Base-by-base conservation (phyloP, 2,113 vertebrate genomes). In the Otis tarda region DNA sequence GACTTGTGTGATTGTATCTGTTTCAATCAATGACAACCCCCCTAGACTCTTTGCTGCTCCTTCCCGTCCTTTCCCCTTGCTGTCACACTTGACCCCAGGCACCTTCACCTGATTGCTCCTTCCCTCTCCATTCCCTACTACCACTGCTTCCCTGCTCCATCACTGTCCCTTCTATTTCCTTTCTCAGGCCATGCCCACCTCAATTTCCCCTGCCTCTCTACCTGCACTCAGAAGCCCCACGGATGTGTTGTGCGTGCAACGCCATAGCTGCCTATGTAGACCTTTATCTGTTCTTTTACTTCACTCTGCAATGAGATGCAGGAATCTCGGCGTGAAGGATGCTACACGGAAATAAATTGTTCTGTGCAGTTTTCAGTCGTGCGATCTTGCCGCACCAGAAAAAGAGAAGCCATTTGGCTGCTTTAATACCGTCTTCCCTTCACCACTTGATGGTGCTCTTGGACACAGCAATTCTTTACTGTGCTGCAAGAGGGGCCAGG, bases 371-470 rank as follows among this genome's bases (percentile, higher is more conserved):
- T 94, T 64, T 65, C 71, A 4, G 1, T 64, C 9, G 12, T 13
- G 30, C 2, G 6, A 79, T 78, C 14, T 70, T 79, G 45, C 57
- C 57, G 68, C 15, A 1, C 52, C 68, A 27, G 19, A 43, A 43
- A 43, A 14, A 43, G 41, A 35, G 12, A 27, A 28, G 30, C 21
- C 10, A 14, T 61, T 53, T 22, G 50, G 27, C 14, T 30, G 83
- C 65, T 49, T 15, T n/a, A 4, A 35, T 28, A 1, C 4, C 13
- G 4, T 28, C 77, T 45, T 64, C 35, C 24, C 22, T 37, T 41
- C 41, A 10, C 97, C 97, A 79, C 97, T 96, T 90, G 97, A 91
- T 97, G 95, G 96, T 94, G 95, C 95, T 97, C 87, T 95, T 96
- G 80, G 92, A 97, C 95, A n/a, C 17, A 24, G 59, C 83, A 97